phyloP scores from a whole-genome alignment of 2,113 vertebrate species.

The Grallaria varia region DNA sequence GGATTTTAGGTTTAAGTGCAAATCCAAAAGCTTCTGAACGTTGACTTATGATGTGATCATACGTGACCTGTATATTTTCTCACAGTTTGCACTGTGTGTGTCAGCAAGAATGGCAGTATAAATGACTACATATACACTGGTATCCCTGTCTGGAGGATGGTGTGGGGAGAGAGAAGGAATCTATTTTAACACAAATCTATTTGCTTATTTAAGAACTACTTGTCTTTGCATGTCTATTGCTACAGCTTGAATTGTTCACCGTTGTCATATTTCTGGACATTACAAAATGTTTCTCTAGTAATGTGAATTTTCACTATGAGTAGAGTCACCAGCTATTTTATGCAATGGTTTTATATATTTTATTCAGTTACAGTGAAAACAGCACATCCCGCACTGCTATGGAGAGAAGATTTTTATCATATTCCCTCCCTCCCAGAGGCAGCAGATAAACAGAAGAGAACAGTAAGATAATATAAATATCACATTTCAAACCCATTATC shows the following conservation, averaged over 20 bases:
- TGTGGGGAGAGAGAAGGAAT: neutral
- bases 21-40: neutral
- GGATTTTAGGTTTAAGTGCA: constrained; percentile 20
- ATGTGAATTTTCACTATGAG: neutral
- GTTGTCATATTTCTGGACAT: neutral
- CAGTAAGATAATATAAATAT: neutral
- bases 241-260: neutral
- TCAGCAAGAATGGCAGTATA: neutral
- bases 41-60: neutral
- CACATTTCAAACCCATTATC: constrained; percentile 12
- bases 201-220: neutral
- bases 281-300: neutral
- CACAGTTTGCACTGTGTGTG: accelerated
- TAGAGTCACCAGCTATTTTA: neutral
- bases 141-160: neutral
- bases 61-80: neutral
- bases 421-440: neutral
- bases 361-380: neutral
- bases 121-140: neutral
- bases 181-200: neutral
- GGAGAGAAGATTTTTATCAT: neutral
- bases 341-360: constrained; percentile 4
- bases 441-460: neutral
- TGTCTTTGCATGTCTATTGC: neutral
- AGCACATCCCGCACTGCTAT: neutral